Conservation (phyloP, 2,888 invertebrate genomes). For the Caenorhabditis imperialis region DNA sequence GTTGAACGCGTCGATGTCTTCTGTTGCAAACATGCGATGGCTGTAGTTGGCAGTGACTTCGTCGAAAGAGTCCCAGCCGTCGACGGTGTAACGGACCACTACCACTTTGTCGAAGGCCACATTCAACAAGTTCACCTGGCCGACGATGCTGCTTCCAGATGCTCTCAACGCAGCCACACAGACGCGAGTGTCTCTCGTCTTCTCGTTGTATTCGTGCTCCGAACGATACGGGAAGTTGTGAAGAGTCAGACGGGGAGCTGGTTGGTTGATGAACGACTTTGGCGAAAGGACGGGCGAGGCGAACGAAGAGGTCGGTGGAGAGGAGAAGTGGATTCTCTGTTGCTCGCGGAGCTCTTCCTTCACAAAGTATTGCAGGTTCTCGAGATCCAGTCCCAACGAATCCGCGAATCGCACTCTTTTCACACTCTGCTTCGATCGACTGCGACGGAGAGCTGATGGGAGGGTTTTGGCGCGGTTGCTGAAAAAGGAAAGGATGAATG, state of each 20-base stretch:
- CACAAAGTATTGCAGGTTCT: constrained; percentile 55
- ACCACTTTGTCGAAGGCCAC: constrained; percentile 60
- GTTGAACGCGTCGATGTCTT: constrained; percentile 63
- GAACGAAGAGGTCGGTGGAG: constrained; percentile 18
- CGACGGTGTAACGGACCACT: constrained; percentile 56
- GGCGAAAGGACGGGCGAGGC: constrained; percentile 8
- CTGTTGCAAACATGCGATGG: constrained; percentile 54
- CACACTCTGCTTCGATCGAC: constrained; percentile 51
- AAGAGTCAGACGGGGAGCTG: constrained; percentile 48
- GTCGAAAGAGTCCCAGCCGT: constrained; percentile 49
- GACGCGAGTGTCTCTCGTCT: constrained; percentile 35
- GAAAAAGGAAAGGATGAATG: constrained; percentile 11
- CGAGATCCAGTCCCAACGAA: constrained; percentile 59
- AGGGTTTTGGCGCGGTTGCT: constrained; percentile 54
- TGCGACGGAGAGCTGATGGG: constrained; percentile 56
- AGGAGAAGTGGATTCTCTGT: constrained; percentile 35
- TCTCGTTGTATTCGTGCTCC: constrained; percentile 50
- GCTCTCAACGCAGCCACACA: constrained; percentile 55
- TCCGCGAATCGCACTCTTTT: constrained; percentile 64
- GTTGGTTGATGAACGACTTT: constrained; percentile 33
- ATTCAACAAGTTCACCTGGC: constrained; percentile 63
- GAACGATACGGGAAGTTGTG: constrained; percentile 59
- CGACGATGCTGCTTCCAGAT: constrained; percentile 50
- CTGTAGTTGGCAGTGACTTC: constrained; percentile 55
- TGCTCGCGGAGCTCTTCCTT: constrained; percentile 40